Evolutionary conservation across 64 coral and sea anemone species (phyloP), one percentile per base, ranked within the genome.

Genomic region (Stichodactyla mertensii): DNA sequence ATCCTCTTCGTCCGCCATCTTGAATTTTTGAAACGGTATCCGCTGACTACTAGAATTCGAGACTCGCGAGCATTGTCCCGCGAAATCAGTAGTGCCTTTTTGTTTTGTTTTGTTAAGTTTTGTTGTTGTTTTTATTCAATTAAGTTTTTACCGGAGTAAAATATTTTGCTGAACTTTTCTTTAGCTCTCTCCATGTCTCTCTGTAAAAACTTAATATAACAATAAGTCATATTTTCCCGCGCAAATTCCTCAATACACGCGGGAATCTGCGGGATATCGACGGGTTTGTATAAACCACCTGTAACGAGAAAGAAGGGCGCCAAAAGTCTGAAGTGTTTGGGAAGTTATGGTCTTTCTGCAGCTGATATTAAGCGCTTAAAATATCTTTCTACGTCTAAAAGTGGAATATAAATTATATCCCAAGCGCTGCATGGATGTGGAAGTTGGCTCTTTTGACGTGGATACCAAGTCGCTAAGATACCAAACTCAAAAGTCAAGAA

Each of bases 231-330:
- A 1, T 74, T 81, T 81, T 81, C 78, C 78, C 78, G 78, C 36
- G 78, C 36, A 81, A 53, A 53, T 10, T 52, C 6, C 53, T 52
- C 19, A 53, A 16, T 52, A 7, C 78, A 81, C 78, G 78, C 78
- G 78, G 78, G 78, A 81, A 81, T 81, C 78, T 16, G 54, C 78
- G 78, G 78, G 78, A 81, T 9, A 20, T 53, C 14, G 1, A 4
- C 36, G 78, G 78, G 78, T 53, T 81, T 81, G 78, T 81, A 81
- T 81, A 81, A 18, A 81, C 78, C 78, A 81, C 78, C 78, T 10
- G 78, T 20, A 54, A 18, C 6, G 69, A 31, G 7, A 74, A 36
- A 5, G 22, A 74, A 81, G 26, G 78, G 78, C 78, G 78, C 78
- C 78, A 81, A 81, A 81, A 81, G n/a, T 55, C 13, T 81, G 51